Base-by-base conservation (phyloP, 2,888 invertebrate genomes). In the Parthenolecanium corni region DNA sequence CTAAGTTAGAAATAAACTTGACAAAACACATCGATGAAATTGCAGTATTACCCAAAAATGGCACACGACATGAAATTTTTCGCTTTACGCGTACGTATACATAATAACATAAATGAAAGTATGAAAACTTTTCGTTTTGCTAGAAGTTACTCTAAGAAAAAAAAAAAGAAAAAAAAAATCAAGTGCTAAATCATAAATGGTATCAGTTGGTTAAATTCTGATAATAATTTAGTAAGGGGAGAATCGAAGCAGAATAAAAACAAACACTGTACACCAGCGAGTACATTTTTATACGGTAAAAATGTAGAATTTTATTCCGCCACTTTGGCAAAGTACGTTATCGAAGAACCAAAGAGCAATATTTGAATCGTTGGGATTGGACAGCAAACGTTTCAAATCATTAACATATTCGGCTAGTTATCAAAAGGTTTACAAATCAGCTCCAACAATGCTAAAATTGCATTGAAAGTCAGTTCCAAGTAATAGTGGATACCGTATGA, bases 271-370 rank as follows among this genome's bases (percentile, higher is more conserved):
- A 44, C 44, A 38, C 38, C 9, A 44, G 14, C n/a, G 18, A 44
- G n/a, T 44, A 16, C 44, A 14, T 38, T 38, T 14, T 38, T 14
- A 12, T 38, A 16, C 44, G 5, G n/a, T 14, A 5, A 9, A n/a
- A n/a, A n/a, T n/a, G n/a, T n/a, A n/a, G n/a, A 16, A 44, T 44
- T 44, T 18, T 18, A 44, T 38, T 38, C 38, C 6, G 16, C 44
- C 14, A 18, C 5, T 16, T 44, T 44, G 5, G 14, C 6, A 4
- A 44, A 6, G n/a, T 44, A 82, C n/a, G 71, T 88, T 85, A 75
- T 89, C 89, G 72, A 88, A 89, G 68, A 89, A 71, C 71, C 80
- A 88, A 64, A 87, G 71, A 11, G 82, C 76, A 62, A 89, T 74
- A 1, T 85, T 81, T 58, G 80, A 75, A 11, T 73, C 73, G 66